A percentile compares a stretch with the other conserved stretches of the same genome.
phyloP scores from a whole-genome alignment of 2,113 vertebrate genomes.

The Cyphomyrus plagiostoma region DNA sequence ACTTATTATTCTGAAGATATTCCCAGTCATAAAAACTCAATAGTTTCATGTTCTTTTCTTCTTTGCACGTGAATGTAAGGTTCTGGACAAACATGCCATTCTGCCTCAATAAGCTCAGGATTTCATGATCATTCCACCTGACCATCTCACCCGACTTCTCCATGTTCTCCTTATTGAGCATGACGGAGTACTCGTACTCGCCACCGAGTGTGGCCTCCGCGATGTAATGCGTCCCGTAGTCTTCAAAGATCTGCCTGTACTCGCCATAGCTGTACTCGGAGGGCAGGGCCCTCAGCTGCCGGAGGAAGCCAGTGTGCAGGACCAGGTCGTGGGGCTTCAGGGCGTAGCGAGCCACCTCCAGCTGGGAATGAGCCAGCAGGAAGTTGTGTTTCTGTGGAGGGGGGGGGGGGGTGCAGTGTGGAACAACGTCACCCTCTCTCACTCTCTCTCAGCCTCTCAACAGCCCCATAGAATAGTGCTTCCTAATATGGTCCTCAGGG shows the following conservation, averaged over 20 bases:
- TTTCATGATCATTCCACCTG: neutral
- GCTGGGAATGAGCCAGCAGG: conserved; percentile 61
- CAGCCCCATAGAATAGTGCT: neutral
- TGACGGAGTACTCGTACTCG: conserved; percentile 70
- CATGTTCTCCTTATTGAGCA: conserved; percentile 64
- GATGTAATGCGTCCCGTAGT: conserved; percentile 85
- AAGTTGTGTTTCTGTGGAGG: conserved; percentile 66
- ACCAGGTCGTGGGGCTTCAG: conserved; percentile 69
- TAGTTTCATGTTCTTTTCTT: neutral
- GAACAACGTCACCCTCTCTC: neutral
- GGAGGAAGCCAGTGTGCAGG: conserved; percentile 79
- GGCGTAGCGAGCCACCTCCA: conserved; percentile 71
- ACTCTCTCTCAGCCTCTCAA: neutral
- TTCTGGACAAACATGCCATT: neutral
- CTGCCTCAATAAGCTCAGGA: neutral
- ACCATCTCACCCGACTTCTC: conserved; percentile 53
- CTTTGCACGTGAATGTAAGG: neutral
- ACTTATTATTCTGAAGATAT: neutral
- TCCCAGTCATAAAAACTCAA: neutral
- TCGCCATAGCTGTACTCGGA: conserved; percentile 76
- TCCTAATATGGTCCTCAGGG: neutral
- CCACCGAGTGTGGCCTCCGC: conserved; percentile 76
- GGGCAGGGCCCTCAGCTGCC: conserved; percentile 66
- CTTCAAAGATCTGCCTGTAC: conserved; percentile 76
- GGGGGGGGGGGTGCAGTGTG: neutral